Base-by-base conservation (phyloP, 2,888 invertebrate genomes). In the Kuschelorhynchus macadamiae region DNA sequence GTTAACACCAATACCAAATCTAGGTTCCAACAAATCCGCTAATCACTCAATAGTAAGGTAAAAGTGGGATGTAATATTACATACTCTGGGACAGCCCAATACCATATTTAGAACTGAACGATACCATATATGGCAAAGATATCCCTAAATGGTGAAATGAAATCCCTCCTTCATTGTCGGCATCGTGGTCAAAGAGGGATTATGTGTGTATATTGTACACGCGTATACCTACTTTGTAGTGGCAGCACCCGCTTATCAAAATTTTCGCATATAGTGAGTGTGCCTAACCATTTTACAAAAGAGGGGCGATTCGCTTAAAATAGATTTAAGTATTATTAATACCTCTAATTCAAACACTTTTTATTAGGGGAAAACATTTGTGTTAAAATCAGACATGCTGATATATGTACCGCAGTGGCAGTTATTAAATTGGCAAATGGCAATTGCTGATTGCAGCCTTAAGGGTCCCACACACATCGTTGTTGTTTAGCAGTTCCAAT, bases 81-180 rank as follows among this genome's bases (percentile, higher is more conserved):
- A 79, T 81, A 79, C 76, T 77, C 33, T 85, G 84, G 87, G 88
- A 88, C 89, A 87, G 90, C 89, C 90, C 88, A 88, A 87, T 87
- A 88, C 92, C 92, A 90, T 92, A 91, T 92, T 92, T 91, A 91
- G 92, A 90, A 88, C 86, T 88, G 87, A 86, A 87, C 88, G 89
- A 87, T 90, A 87, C 92, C 92, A 89, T 92, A 91, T 91, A 91
- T 88, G 92, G 92, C 87, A 88, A 88, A 89, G 88, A 88, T 88
- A 88, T 87, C 89, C 91, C 89, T 90, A 90, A 89, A 91, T 89
- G 91, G 91, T 86, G 88, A 90, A 88, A 88, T 87, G 88, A 89
- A 89, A 91, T 90, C 91, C 91, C 90, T 90, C 91, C 89, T 89
- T 81, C 81, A 52, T 53, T 47, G 59, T 44, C 50, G 67, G 60